Base-by-base conservation (phyloP, 2,888 invertebrate genomes). In the Sinopyrophorus schimmeli region DNA sequence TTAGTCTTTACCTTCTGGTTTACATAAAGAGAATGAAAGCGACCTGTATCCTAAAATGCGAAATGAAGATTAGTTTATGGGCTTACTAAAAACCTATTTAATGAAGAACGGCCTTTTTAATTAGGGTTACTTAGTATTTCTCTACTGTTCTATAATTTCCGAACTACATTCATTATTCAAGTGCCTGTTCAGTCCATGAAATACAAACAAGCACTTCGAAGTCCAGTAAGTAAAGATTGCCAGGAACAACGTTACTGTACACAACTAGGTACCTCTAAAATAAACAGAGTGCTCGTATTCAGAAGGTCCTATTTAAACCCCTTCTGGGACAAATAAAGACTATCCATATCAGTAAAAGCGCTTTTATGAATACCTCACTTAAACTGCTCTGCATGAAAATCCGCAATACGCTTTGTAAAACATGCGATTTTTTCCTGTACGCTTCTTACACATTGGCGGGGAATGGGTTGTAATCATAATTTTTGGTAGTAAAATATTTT, bases 251-350 rank as follows among this genome's bases (percentile, higher is more conserved):
- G 46, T 46, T 18, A 46, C 46, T 20, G 38, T 38, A 38, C 31
- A 46, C 46, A 38, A 32, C 21, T 46, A 46, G 46, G 38, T 46
- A 38, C 46, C 38, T 16, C 31, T 46, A 46, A 46, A 46, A 39
- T 39, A 46, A 46, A 46, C 38, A 46, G 35, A 38, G 37, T 17
- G 38, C 46, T 46, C 46, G 38, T 43, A 43, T 46, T 37, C 38
- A 18, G 38, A 46, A 46, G 46, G 46, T 46, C 46, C 46, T 46
- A 46, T 46, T 46, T 46, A 46, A 46, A 46, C 38, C 46, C 46
- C 46, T 46, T 46, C 38, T 46, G 46, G 46, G 46, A 46, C 46
- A 46, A 46, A 46, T 46, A 46, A 46, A 46, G 46, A 27, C 46
- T 46, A 46, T 46, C 46, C 37, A 46, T 46, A 46, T 46, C 46